Percentiles rank a stretch among this genome's conserved stretches.
phyloP scores from a whole-genome alignment of 2,113 vertebrate species.

The Heterotilapia buettikoferi region DNA sequence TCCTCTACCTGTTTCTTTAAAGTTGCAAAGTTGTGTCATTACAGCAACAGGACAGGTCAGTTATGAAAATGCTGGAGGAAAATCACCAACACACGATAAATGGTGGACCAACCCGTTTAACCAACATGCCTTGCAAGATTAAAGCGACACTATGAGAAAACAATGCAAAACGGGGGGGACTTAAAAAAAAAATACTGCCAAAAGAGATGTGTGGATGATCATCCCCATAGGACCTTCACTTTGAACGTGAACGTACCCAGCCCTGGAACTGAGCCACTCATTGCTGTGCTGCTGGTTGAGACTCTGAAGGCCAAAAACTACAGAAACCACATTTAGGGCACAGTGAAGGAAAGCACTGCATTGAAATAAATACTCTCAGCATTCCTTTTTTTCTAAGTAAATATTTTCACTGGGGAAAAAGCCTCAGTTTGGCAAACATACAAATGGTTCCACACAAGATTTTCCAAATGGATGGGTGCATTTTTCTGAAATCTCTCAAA shows the following conservation, averaged over 20 bases:
- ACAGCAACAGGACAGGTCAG: background rate
- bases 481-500: slow-evolving; percentile 65
- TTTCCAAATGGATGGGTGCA: slow-evolving; percentile 65
- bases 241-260: slow-evolving; percentile 16
- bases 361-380: slow-evolving; percentile 66
- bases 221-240: background rate
- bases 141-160: background rate
- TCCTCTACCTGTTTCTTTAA: background rate
- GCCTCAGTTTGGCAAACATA: slow-evolving; percentile 64
- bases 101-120: background rate
- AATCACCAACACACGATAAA: background rate
- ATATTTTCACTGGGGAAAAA: slow-evolving; percentile 72
- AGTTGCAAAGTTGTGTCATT: background rate
- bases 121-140: background rate
- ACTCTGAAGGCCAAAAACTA: slow-evolving; percentile 41
- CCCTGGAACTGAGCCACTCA: slow-evolving; percentile 17
- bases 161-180: background rate
- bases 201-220: background rate
- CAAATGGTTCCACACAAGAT: slow-evolving; percentile 61
- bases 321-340: slow-evolving; percentile 65
- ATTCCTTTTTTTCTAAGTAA: slow-evolving; percentile 52
- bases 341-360: slow-evolving; percentile 45
- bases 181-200: background rate
- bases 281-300: slow-evolving; percentile 23
- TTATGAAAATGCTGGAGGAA: background rate